Percentiles rank a stretch among this genome's conserved stretches.
phyloP scores from a whole-genome alignment of 2,888 invertebrate species.

The Drosophila recens region DNA sequence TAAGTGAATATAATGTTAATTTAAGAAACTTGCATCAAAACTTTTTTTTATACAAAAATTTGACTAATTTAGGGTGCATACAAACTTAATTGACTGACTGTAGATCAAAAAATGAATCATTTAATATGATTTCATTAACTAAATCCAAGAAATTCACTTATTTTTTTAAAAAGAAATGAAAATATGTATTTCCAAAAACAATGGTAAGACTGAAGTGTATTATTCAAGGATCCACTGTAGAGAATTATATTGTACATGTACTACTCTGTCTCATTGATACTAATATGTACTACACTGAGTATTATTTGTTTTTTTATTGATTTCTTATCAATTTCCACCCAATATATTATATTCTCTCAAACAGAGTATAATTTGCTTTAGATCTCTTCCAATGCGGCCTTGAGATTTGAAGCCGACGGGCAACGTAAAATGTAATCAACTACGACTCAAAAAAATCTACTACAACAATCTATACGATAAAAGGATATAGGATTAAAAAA shows the following conservation, averaged over 20 bases:
- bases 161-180: background rate
- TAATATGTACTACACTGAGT: conserved; percentile 52
- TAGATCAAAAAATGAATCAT: background rate
- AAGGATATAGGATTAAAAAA: conserved; percentile 10
- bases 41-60: no score
- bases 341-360: conserved; percentile 18
- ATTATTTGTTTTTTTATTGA: conserved; percentile 36
- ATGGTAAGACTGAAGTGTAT: conserved; percentile 7
- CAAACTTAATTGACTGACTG: no score
- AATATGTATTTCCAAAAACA: background rate
- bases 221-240: conserved; percentile 57
- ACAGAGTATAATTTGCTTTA: conserved; percentile 37
- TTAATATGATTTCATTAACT: background rate
- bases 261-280: conserved; percentile 38
- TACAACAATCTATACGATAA: conserved; percentile 14
- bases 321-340: conserved; percentile 48
- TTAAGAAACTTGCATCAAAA: no score
- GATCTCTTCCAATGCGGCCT: conserved; percentile 37
- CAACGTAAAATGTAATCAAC: conserved; percentile 71
- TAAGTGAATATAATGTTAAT: no score
- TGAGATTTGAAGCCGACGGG: conserved; percentile 59
- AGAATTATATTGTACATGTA: conserved; percentile 24
- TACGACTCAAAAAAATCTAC: conserved; percentile 43
- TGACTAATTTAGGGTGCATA: no score
- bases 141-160: background rate